Percentiles rank a stretch among this genome's conserved stretches.
Conservation (phyloP, 2,888 invertebrate genomes). For the Meiosimyza decipiens region DNA sequence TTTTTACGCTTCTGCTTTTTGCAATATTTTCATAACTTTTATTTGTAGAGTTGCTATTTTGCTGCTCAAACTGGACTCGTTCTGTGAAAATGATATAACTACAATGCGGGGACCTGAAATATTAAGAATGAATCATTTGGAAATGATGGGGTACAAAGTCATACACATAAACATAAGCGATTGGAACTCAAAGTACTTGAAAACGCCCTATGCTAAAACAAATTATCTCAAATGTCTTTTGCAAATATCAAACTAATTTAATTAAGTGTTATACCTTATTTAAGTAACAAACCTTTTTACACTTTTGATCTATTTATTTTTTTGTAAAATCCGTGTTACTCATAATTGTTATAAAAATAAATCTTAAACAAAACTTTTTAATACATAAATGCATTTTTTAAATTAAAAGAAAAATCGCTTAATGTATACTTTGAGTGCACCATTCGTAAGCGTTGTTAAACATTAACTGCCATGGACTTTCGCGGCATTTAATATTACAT, state of each 20-base stretch:
- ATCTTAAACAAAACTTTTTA: not conserved
- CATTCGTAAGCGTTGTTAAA: conserved; percentile 89
- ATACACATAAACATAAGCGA: conserved; percentile 68
- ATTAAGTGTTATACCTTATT: not conserved
- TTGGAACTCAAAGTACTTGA: conserved; percentile 71
- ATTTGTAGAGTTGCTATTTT: conserved; percentile 60
- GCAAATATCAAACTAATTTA: conserved; percentile 52
- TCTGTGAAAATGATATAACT: conserved; percentile 67
- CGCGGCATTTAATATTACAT: conserved; percentile 67
- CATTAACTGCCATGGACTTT: conserved; percentile 91
- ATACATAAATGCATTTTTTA: not conserved
- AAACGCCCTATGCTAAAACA: conserved; percentile 67
- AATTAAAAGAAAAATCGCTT: not conserved
- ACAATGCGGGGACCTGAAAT: conserved; percentile 69
- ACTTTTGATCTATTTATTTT: not conserved
- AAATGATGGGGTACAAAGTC: conserved; percentile 74
- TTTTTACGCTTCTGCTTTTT: too few relatives aligned
- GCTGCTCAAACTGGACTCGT: conserved; percentile 66
- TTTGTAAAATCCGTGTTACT: not conserved
- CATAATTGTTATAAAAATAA: not conserved
- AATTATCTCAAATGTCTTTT: conserved; percentile 66
- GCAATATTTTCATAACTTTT: conserved; percentile 1
- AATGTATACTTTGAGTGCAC: conserved; percentile 61
- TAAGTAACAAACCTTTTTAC: not conserved
- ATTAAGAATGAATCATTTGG: conserved; percentile 71